Conservation (phyloP, 2,797 vertebrate species). For the Heterohyrax brucei region DNA sequence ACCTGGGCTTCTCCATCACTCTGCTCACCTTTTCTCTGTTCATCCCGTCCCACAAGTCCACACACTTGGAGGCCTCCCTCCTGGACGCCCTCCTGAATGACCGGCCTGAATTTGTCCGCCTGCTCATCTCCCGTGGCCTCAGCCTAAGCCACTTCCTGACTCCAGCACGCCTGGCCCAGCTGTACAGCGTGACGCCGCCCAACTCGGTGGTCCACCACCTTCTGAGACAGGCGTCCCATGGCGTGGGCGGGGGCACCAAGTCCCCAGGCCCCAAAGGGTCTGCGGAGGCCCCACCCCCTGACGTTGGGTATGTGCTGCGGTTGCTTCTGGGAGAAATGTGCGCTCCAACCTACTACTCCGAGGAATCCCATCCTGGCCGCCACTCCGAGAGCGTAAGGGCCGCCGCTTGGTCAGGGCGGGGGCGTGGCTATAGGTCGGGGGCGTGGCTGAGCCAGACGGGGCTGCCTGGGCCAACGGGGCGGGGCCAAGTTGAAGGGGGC, state of each 20-base stretch:
- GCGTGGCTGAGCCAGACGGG: background rate
- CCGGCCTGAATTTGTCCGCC: slow-evolving; percentile 95
- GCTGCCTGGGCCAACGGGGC: accelerated
- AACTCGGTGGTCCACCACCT: slow-evolving; percentile 90
- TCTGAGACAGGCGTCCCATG: slow-evolving; percentile 89
- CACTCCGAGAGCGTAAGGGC: slow-evolving; percentile 46
- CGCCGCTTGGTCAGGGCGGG: accelerated
- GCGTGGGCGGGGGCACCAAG: slow-evolving; percentile 57
- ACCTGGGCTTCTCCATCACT: background rate
- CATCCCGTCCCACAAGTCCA: slow-evolving; percentile 89
- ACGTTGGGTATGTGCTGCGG: slow-evolving; percentile 93
- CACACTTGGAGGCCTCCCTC: slow-evolving; percentile 94
- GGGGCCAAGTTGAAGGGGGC: background rate
- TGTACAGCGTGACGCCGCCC: slow-evolving; percentile 92
- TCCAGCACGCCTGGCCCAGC: slow-evolving; percentile 91
- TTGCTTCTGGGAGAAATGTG: slow-evolving; percentile 93
- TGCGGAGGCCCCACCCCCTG: slow-evolving; percentile 49
- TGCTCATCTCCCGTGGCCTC: slow-evolving; percentile 95
- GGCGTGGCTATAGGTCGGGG: background rate
- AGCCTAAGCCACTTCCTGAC: slow-evolving; percentile 94
- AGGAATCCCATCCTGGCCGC: background rate
- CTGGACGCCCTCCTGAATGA: slow-evolving; percentile 94
- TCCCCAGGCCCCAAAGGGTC: background rate
- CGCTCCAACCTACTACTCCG: slow-evolving; percentile 89
- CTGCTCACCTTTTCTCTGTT: background rate